A percentile compares a stretch with the other conserved stretches of the same genome.
Conservation (phyloP, 2,113 vertebrate genomes). For the Clarias batrachus region DNA sequence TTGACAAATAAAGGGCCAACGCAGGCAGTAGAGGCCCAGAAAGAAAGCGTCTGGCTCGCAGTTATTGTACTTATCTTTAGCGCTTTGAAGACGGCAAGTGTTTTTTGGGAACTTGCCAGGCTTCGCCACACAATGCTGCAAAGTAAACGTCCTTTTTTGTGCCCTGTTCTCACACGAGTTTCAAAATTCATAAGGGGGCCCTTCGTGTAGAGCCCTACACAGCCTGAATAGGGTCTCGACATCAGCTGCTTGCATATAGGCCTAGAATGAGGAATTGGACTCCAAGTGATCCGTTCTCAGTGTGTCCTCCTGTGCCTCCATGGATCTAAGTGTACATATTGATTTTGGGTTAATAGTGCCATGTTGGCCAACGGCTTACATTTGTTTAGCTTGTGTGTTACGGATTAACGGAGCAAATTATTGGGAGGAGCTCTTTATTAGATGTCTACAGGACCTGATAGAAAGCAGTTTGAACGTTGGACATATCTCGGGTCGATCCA, state of each 20-base stretch:
- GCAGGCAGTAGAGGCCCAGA: conserved; percentile 47
- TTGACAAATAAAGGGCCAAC: conserved; percentile 65
- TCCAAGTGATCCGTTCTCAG: background rate
- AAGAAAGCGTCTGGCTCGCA: background rate
- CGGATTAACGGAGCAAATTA: background rate
- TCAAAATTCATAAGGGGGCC: conserved; percentile 38
- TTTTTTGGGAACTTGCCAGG: conserved; percentile 71
- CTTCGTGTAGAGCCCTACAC: background rate
- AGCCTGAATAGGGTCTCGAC: background rate
- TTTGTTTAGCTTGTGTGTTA: background rate
- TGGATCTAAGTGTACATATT: background rate
- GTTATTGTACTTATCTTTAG: conserved; percentile 40
- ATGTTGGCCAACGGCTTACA: background rate
- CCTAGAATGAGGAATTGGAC: background rate
- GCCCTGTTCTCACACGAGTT: conserved; percentile 12
- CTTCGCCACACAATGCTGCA: conserved; percentile 53
- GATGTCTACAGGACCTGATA: background rate
- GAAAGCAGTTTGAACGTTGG: background rate
- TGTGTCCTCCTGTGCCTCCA: background rate
- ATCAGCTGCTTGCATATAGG: background rate
- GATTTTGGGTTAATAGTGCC: background rate
- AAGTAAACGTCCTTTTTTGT: conserved; percentile 33
- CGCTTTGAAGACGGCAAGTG: conserved; percentile 66
- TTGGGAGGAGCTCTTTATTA: background rate
- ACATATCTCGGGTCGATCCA: background rate